Conservation (phyloP, 2,113 vertebrate genomes). For the Athene cunicularia region DNA sequence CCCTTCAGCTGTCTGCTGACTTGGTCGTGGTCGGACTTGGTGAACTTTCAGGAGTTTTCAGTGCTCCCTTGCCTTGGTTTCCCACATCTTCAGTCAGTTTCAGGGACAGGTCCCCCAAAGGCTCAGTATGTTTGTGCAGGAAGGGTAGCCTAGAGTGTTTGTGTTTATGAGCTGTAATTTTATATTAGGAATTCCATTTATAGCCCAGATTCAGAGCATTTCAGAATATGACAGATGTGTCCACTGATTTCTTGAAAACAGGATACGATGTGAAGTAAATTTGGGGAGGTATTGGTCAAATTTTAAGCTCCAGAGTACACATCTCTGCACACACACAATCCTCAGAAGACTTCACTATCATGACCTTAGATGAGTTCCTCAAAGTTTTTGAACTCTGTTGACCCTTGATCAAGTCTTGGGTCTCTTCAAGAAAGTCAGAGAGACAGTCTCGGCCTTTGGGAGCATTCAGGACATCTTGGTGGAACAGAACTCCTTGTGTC, state of each 20-base stretch:
- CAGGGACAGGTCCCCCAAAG: background rate
- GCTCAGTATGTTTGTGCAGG: background rate
- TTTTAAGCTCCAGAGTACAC: background rate
- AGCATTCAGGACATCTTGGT: background rate
- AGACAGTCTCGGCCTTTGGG: background rate
- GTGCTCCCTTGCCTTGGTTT: background rate
- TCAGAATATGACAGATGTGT: background rate
- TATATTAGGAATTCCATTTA: background rate
- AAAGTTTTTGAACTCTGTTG: background rate
- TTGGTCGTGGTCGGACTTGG: accelerated
- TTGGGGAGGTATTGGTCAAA: background rate
- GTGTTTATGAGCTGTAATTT: background rate
- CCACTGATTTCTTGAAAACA: background rate
- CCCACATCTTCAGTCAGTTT: background rate
- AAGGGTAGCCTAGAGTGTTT: background rate
- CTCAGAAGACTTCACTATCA: background rate
- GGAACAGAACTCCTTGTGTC: background rate
- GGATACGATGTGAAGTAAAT: background rate
- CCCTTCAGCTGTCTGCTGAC: background rate
- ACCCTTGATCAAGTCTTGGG: background rate
- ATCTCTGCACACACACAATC: background rate
- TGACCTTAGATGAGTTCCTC: background rate
- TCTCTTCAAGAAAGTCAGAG: background rate
- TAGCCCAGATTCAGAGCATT: background rate
- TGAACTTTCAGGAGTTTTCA: background rate